Evolutionary conservation across 2,888 invertebrate species (phyloP).

Genomic region (Apoderus coryli): DNA sequence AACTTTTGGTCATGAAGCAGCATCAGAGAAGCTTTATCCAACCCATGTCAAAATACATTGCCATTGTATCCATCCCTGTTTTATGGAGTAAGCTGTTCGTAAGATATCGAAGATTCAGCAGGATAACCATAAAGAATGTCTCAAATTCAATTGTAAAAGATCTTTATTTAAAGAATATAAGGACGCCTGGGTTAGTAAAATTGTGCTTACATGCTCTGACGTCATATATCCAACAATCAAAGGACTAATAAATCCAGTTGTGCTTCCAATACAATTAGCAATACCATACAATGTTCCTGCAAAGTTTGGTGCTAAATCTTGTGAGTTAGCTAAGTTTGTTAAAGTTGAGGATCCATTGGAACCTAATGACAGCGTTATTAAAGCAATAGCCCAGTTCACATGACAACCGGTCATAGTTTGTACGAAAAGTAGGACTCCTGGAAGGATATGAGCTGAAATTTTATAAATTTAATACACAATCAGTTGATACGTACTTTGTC

Average conservation of each 20-base stretch:
- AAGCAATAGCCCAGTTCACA: conserved; percentile 43
- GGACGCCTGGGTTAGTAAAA: too few species aligned
- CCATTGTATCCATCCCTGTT: too few species aligned
- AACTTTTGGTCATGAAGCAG: too few species aligned
- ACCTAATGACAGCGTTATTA: conserved; percentile 55
- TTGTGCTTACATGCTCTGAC: conserved; percentile 24
- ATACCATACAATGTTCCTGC: conserved; percentile 60
- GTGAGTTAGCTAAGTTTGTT: conserved; percentile 34
- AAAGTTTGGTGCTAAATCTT: conserved; percentile 61
- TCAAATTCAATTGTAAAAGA: too few species aligned
- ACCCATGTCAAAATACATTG: too few species aligned
- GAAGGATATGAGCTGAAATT: conserved; percentile 32
- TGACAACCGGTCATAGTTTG: conserved; percentile 48
- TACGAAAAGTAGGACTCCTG: conserved; percentile 35
- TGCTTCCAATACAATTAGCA: conserved; percentile 56
- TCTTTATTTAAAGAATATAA: too few species aligned
- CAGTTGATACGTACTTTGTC: neutral
- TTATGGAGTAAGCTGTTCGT: too few species aligned
- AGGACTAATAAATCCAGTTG: conserved; percentile 57
- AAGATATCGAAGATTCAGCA: too few species aligned
- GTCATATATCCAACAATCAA: conserved; percentile 44
- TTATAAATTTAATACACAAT: neutral
- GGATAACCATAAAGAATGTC: too few species aligned
- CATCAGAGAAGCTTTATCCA: too few species aligned
- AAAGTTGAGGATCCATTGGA: conserved; percentile 34